Conservation (phyloP, 2,797 vertebrate genomes). For the Amblyopsis hoosieri region DNA sequence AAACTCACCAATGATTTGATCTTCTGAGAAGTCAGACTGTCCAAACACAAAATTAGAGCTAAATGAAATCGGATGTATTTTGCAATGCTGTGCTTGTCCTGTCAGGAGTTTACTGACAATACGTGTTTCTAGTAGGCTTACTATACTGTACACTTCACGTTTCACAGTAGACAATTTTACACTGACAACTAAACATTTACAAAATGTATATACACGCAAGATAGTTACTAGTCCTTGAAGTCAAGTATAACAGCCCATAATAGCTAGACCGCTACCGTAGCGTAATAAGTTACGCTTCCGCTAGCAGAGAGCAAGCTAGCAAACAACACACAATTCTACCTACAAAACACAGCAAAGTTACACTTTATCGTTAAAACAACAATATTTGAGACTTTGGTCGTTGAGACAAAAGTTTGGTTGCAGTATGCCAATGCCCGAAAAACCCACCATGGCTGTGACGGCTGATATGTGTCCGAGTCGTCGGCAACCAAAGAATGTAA, state of each 20-base stretch:
- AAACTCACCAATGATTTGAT: conserved; percentile 83
- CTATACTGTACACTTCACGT: background rate
- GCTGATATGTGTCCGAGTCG: conserved; percentile 57
- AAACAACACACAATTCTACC: background rate
- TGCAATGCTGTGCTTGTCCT: conserved; percentile 5
- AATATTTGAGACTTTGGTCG: background rate
- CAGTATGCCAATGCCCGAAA: background rate
- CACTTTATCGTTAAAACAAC: background rate
- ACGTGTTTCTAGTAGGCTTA: too few relatives aligned
- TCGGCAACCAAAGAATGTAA: conserved; percentile 63
- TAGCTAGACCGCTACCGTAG: conserved; percentile 28
- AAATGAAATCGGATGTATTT: conserved; percentile 46
- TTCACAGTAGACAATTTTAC: background rate
- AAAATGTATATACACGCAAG: background rate
- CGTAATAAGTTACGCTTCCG: conserved; percentile 70
- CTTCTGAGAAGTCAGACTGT: conserved; percentile 86
- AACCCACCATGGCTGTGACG: conserved; percentile 71
- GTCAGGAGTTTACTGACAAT: too few relatives aligned
- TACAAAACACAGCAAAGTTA: background rate
- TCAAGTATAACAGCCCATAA: conserved; percentile 33
- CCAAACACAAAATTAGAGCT: conserved; percentile 66
- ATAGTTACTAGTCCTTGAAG: background rate
- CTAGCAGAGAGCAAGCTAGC: conserved; percentile 33
- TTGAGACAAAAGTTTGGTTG: background rate
- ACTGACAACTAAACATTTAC: background rate